Conservation (phyloP, 1,140 invertebrate genomes). For the Octopus bimaculoides region DNA sequence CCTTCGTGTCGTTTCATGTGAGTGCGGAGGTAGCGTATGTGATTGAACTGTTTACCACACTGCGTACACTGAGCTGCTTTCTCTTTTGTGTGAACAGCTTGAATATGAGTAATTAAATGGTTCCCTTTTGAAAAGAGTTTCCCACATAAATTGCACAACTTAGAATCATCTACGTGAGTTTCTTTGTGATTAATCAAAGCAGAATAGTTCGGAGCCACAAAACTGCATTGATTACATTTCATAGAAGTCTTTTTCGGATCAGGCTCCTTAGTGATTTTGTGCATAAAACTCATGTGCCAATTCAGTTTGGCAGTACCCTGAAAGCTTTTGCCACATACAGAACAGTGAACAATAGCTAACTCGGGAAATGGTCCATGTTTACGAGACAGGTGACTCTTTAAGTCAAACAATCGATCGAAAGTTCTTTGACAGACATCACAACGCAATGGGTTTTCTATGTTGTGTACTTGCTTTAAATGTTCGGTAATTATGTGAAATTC, state of each 20-base stretch:
- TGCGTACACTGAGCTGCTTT: slow-evolving; percentile 17
- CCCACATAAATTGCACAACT: slow-evolving; percentile 18
- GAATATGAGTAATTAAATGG: slow-evolving; percentile 20
- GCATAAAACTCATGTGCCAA: slow-evolving; percentile 23
- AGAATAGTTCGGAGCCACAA: slow-evolving; percentile 12
- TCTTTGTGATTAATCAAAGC: slow-evolving; percentile 23
- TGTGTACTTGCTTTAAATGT: background rate
- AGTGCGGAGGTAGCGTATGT: slow-evolving; percentile 17
- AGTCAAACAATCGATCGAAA: slow-evolving; percentile 18
- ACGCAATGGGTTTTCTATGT: slow-evolving; percentile 15
- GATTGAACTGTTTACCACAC: slow-evolving; percentile 22
- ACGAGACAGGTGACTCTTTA: slow-evolving; percentile 23
- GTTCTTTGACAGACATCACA: slow-evolving; percentile 33
- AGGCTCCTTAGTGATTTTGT: slow-evolving; percentile 12
- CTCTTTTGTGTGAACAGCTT: slow-evolving; percentile 25
- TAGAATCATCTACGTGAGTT: slow-evolving; percentile 17
- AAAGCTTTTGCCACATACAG: slow-evolving; percentile 23
- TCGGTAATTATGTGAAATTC: background rate
- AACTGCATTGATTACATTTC: slow-evolving; percentile 19
- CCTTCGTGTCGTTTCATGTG: slow-evolving; percentile 17
- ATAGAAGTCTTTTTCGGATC: slow-evolving; percentile 11
- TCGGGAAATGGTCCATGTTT: slow-evolving; percentile 28
- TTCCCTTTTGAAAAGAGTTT: slow-evolving; percentile 19
- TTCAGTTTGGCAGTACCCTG: slow-evolving; percentile 15
- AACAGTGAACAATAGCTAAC: slow-evolving; percentile 15